Evolutionary conservation across 2,888 invertebrate species (phyloP).

Genomic region (Portevinia maculata): DNA sequence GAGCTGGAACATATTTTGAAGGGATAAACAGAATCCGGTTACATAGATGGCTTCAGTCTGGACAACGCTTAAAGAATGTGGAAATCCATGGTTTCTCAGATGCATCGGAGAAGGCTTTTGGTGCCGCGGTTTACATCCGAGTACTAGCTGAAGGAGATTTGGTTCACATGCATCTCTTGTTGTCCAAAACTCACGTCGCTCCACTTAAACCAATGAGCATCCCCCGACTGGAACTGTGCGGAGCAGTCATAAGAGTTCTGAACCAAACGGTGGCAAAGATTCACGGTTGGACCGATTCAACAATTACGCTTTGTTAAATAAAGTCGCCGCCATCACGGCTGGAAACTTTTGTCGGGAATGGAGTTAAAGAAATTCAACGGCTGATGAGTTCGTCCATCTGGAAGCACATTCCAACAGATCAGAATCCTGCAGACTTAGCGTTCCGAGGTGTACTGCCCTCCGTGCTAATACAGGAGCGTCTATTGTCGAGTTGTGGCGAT

Average conservation of each 20-base stretch:
- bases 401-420: too few relatives aligned
- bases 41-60: not conserved
- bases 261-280: not conserved
- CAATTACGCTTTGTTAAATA: too few relatives aligned
- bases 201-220: too few relatives aligned
- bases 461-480: not conserved
- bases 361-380: not conserved
- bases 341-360: not conserved
- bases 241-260: too few relatives aligned
- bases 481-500: too few relatives aligned
- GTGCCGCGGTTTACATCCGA: not conserved
- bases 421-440: too few relatives aligned
- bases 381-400: conserved; percentile 1
- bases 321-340: too few relatives aligned
- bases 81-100: conserved; percentile 15
- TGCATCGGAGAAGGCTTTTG: conserved; percentile 9
- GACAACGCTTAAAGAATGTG: rapidly evolving
- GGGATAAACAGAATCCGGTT: not conserved
- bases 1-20: too few relatives aligned
- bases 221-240: too few relatives aligned
- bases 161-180: not conserved
- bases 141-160: not conserved
- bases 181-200: not conserved
- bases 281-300: too few relatives aligned
- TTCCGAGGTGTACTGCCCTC: too few relatives aligned